Base-by-base conservation (phyloP, 2,797 vertebrate genomes). In the Galagoides demidoff region DNA sequence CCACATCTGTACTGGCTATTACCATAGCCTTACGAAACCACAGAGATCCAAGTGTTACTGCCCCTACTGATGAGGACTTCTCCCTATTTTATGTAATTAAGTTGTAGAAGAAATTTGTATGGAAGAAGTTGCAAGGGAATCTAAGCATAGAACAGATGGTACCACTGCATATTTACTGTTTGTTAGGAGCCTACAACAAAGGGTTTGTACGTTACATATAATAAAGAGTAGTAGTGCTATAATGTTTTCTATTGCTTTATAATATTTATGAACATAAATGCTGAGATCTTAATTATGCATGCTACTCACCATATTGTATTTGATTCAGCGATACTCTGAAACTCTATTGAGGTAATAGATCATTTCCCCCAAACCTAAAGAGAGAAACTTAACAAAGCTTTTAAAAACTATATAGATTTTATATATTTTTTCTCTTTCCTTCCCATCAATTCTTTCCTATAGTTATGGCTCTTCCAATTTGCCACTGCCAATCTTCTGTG, bases 391-490 rank as follows among this genome's bases (percentile, higher is more conserved):
- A 19, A 29, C 73, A 61, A 90, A 34, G 10, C 5, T 63, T 77
- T 96, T 14, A 61, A 82, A 78, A 87, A 43, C 29, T 59, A 43
- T 83, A 17, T 73, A 31, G 17, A 77, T 55, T 86, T 93, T 87
- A 45, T 29, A 19, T 39, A 16, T 91, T 29, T 19, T 25, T 8
- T 37, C 9, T 63, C 14, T 78, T 84, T 77, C 19, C 7, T 57
- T 64, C 27, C 49, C 22, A 22, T 52, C 23, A 94, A 20, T 49
- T 49, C 16, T 68, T 88, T 71, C 37, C 23, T 25, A 37, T 6
- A 68, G 5, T 20, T 64, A 9, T 52, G 37, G 9, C 3, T n/a
- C 37, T 88, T 45, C 34, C 1, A 20, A 2, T 79, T 79, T 79
- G 37, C 82, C 82, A 25, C 39, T 34, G 7, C 5, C 5, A 49